Percentiles rank a stretch among this genome's conserved stretches.
Conservation (phyloP, 2,888 invertebrate species). For the Heliconius ismenius region DNA sequence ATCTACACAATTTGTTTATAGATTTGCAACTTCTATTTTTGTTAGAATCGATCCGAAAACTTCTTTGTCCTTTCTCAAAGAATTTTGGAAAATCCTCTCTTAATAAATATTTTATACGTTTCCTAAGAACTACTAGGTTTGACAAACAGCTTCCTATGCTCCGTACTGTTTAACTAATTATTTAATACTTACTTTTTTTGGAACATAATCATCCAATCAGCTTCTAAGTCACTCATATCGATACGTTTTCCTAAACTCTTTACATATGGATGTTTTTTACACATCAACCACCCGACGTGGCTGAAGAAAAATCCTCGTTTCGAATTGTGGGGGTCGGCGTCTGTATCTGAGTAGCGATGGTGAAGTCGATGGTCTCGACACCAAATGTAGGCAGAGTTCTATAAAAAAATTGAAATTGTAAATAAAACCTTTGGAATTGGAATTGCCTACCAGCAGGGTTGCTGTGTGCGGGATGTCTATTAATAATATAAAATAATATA, state of each 20-base stretch:
- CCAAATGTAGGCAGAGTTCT: slow-evolving; percentile 90
- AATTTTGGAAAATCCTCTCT: no score
- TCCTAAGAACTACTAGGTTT: no score
- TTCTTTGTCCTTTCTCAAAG: no score
- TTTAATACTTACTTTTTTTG: slow-evolving; percentile 85
- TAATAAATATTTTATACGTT: no score
- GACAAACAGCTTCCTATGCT: not conserved
- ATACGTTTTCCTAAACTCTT: slow-evolving; percentile 84
- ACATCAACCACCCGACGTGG: slow-evolving; percentile 93
- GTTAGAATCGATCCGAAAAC: no score
- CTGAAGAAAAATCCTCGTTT: slow-evolving; percentile 92
- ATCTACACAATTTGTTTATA: no score
- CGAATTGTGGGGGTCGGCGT: slow-evolving; percentile 91
- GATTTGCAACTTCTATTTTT: no score
- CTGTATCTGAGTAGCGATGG: slow-evolving; percentile 86
- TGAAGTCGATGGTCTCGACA: slow-evolving; percentile 91
- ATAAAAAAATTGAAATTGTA: not conserved
- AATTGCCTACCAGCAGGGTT: no score
- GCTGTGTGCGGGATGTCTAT: no score
- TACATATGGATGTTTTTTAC: slow-evolving; percentile 89
- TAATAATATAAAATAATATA: no score
- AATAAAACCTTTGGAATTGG: no score
- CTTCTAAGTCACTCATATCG: slow-evolving; percentile 88
- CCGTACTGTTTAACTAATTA: no score
- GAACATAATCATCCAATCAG: slow-evolving; percentile 87